Conservation (phyloP, 2,113 vertebrate species). For the Corythornis madagascariensis region DNA sequence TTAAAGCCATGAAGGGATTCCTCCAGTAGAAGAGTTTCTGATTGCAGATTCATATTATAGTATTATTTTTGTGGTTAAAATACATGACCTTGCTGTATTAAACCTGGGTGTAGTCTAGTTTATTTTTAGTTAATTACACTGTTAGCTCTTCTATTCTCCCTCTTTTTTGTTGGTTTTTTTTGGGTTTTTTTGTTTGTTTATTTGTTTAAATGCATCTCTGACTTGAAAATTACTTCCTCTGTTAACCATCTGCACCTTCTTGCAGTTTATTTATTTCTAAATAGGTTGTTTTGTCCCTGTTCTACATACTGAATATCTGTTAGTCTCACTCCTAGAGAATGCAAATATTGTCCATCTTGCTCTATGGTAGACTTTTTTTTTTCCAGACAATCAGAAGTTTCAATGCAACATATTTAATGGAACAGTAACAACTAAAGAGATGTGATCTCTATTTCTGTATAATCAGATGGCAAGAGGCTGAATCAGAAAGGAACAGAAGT, state of each 20-base stretch:
- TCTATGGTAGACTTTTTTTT: background rate
- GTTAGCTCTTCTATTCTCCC: background rate
- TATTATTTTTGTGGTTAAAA: background rate
- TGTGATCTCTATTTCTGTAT: background rate
- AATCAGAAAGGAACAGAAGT: background rate
- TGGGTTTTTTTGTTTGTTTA: background rate
- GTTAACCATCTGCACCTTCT: background rate
- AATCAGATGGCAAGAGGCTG: background rate
- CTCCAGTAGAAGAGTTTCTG: background rate
- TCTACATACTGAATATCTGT: background rate
- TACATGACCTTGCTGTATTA: background rate
- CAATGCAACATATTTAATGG: background rate
- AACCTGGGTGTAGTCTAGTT: background rate
- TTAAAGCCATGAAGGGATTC: background rate
- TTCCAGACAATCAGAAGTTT: background rate
- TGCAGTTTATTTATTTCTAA: background rate
- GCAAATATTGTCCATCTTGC: background rate
- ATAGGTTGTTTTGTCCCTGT: background rate
- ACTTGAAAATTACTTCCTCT: background rate
- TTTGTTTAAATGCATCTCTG: background rate
- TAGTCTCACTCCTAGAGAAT: background rate
- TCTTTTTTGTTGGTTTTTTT: too few species aligned
- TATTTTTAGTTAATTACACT: background rate
- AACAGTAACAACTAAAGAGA: background rate
- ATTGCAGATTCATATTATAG: background rate